Base-by-base conservation (phyloP, 2,113 vertebrate genomes). In the Tympanuchus pallidicinctus region DNA sequence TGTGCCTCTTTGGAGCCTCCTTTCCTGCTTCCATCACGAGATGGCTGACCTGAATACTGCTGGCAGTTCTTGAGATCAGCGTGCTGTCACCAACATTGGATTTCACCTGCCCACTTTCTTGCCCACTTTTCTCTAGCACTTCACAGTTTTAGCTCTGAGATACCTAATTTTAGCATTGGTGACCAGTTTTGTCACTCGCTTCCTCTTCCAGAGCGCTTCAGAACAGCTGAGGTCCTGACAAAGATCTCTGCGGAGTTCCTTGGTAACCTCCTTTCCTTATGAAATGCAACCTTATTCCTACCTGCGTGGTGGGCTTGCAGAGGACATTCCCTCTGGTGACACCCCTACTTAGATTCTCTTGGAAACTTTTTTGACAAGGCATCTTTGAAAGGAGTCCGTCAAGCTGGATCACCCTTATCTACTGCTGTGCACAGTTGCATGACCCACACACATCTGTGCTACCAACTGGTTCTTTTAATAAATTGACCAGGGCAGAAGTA, bases 61-160 rank as follows among this genome's bases (percentile, higher is more conserved):
- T 91, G 64, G 66, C 52, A 50, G 74, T 67, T 48, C 87, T 92
- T 3, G 4, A 82, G 76, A 88, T 83, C 7, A 1, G 34, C 93
- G 67, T 47, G 80, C 80, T 75, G 80, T 92, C 83, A 93, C 88
- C 92, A 52, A 87, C 72, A 80, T 28, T 78, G 69, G 28, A 20
- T 94, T 94, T 90, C 95, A 95, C 95, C 96, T 96, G 90, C 96
- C 95, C 73, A 93, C 95, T 92, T 90, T 61, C 65, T 90, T 95
- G 90, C 92, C 72, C 8, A 4, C 80, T 90, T 93, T 67, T 61
- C 76, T 88, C 76, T 66, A 72, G 82, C 61, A 69, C 47, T 92
- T 96, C 38, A 6, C 92, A 96, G 77, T 70, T 96, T 90, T 61
- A 84, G 86, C 80, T 90, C n/a, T 69, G 70, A 43, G 73, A 69